Evolutionary conservation across 1,140 invertebrate genomes (phyloP), one percentile per base, ranked within the genome.

Genomic region (Scaptomyza montana): DNA sequence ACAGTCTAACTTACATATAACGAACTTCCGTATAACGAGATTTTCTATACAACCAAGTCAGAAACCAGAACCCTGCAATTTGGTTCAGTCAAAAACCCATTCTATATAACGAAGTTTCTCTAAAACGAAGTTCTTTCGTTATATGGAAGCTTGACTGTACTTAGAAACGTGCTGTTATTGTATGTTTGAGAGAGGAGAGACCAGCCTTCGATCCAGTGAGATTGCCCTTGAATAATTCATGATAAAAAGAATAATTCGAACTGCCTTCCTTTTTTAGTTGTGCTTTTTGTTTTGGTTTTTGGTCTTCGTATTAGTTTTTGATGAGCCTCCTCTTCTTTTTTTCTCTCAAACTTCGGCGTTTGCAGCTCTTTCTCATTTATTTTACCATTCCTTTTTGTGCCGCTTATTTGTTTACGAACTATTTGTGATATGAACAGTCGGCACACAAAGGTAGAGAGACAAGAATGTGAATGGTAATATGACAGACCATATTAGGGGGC

Each of bases 161-260:
- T 7, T 33, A 9, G 6, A 36, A 70, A 30, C 19, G 54, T 30
- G 43, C 30, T 59, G 56, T 54, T 36, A 60, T 47, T 63, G 60
- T 47, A 13, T 55, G 28, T n/a, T 5, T 12, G n/a, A 5, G 0
- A 0, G 39, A 3, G 12, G 21, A 21, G 21, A 16, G 16, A 16
- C 10, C 21, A 28, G 41, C 51, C 60, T 30, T 28, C 21, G 2
- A 33, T 60, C 36, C 39, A 41, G 41, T 41, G 25, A 8, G 73
- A 72, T 89, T 79, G 84, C 66, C 82, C 82, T 87, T 87, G 82
- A 87, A 87, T 89, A 87, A 89, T 87, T 89, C 82, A 87, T 87
- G 84, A 89, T 87, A 84, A 87, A 4, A 87, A 2, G 2, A 47
- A 59, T 47, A 19, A 59, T 47, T 47, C 13, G 19, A 13, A 78